phyloP scores from a whole-genome alignment of 2,113 vertebrate genomes.

The Plotosus lineatus region DNA sequence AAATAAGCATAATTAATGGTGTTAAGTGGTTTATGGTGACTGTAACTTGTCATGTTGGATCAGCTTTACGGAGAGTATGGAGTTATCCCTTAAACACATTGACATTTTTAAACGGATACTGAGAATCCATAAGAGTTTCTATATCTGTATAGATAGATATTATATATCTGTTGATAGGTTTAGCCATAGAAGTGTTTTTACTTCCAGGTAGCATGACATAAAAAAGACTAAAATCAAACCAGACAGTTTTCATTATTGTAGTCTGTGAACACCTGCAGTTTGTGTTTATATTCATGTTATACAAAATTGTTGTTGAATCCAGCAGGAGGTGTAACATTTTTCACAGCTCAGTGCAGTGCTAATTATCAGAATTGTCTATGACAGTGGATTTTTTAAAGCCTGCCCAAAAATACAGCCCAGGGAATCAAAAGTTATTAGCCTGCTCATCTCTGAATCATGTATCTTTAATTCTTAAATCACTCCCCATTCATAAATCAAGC shows the following conservation, averaged over 20 bases:
- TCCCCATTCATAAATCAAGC: not conserved
- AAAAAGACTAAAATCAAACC: not conserved
- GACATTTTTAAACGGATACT: conserved; percentile 40
- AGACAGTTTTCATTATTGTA: conserved; percentile 19
- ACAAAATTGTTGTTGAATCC: not conserved
- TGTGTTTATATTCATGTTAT: conserved; percentile 14
- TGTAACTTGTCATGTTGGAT: conserved; percentile 29
- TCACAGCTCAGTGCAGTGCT: not conserved
- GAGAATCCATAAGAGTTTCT: conserved; percentile 25
- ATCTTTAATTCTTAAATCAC: not conserved
- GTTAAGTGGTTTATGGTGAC: conserved; percentile 50
- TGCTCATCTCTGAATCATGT: not conserved
- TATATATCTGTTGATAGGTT: not conserved
- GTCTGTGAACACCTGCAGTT: not conserved
- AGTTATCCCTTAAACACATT: conserved; percentile 35
- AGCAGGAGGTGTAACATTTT: not conserved
- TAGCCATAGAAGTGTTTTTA: conserved; percentile 33
- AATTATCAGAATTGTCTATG: not conserved
- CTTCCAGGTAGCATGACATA: conserved; percentile 34
- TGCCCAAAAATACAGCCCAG: not conserved
- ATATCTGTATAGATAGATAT: too few species aligned
- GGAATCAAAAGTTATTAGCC: not conserved
- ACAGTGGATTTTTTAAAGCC: not conserved
- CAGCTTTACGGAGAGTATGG: conserved; percentile 10
- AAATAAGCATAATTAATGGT: conserved; percentile 48